Conservation (phyloP, 2,888 invertebrate species). For the Volucella inflata region DNA sequence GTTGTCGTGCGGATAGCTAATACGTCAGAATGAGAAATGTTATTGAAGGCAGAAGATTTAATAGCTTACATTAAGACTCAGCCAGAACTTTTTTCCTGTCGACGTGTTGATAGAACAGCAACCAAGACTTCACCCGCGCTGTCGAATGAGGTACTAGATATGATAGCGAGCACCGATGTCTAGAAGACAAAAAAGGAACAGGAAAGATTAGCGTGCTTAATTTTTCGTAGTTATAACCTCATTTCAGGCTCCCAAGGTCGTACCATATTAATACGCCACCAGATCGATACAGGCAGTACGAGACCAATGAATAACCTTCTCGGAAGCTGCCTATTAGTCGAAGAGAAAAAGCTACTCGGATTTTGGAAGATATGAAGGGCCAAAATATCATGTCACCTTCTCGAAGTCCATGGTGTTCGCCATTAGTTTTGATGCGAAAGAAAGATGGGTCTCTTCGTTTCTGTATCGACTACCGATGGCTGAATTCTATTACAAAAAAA, state of each 20-base stretch:
- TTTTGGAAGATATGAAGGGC: too few species aligned
- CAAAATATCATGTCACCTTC: too few species aligned
- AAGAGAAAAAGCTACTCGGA: too few species aligned
- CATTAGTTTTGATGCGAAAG: too few species aligned
- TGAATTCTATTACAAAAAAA: background rate
- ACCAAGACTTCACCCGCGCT: background rate
- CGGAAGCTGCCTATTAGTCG: background rate
- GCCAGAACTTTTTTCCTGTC: constrained; percentile 1
- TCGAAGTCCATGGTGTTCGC: too few species aligned
- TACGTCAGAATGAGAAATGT: background rate
- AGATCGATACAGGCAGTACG: background rate
- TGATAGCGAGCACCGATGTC: too few species aligned
- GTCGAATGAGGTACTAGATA: background rate
- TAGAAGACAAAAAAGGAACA: constrained; percentile 3
- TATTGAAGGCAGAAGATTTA: background rate
- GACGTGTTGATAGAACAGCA: too few species aligned
- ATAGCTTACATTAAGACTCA: background rate
- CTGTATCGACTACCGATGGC: too few species aligned
- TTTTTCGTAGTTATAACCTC: background rate
- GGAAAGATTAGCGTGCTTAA: constrained; percentile 1
- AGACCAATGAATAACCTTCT: background rate
- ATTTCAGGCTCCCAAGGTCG: background rate
- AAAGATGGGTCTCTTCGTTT: too few species aligned
- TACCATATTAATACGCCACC: background rate
- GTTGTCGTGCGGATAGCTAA: background rate